Evolutionary conservation across 2,797 vertebrate genomes (phyloP).

Genomic region (Margarornis squamiger): DNA sequence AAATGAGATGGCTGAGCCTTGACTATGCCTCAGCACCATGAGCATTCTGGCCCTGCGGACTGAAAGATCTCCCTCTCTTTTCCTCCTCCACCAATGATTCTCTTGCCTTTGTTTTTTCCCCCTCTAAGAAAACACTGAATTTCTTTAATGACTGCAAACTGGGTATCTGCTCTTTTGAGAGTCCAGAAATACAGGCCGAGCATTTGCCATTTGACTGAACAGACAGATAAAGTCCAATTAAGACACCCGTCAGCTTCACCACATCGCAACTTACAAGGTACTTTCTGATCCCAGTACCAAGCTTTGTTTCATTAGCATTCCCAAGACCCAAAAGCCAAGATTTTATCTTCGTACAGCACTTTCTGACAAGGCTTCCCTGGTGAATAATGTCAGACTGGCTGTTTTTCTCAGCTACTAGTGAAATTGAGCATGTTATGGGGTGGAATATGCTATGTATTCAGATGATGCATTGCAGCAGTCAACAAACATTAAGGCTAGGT

Average conservation of each 20-base stretch:
- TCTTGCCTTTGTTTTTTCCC: not conserved
- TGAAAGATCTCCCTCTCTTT: not conserved
- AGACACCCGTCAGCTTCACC: not conserved
- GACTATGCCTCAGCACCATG: not conserved
- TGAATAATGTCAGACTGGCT: not conserved
- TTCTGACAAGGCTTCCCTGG: not conserved
- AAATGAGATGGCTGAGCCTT: not conserved
- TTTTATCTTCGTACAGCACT: not conserved
- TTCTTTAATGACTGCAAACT: not conserved
- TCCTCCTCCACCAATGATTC: not conserved
- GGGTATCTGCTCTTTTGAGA: not conserved
- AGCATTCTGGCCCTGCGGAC: not conserved
- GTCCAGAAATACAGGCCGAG: not conserved
- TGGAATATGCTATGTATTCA: conserved; percentile 18
- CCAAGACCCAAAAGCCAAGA: not conserved
- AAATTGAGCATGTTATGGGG: not conserved
- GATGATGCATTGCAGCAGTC: conserved; percentile 8
- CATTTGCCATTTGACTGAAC: not conserved
- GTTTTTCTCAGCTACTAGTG: conserved; percentile 22
- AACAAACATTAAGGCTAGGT: not conserved
- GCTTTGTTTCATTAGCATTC: not conserved
- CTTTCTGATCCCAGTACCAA: not conserved
- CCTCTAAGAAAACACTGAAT: not conserved
- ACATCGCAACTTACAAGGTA: not conserved
- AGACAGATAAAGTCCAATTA: not conserved